These are phyloP conservation scores for Leptobrachium leishanense DNA, from an alignment of 2,113 vertebrate genomes.

Conservation along the genomic window DNA sequence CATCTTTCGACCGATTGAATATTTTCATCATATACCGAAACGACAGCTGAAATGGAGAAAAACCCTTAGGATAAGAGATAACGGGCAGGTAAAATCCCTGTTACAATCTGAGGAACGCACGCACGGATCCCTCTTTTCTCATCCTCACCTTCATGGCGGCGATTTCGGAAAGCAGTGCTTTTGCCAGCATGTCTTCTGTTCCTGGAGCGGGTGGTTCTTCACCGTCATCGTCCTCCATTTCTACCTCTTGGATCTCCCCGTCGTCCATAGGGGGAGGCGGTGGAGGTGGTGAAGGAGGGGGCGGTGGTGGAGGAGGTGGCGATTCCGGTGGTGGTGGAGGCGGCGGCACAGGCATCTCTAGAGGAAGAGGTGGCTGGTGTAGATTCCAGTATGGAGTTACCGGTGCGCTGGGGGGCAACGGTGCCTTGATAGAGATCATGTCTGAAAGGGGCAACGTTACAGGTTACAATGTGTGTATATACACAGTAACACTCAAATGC, in stretches of 20 bases:
- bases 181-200: conserved; percentile 80
- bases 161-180: conserved; percentile 61
- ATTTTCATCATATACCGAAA: no score
- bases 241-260: conserved; percentile 91
- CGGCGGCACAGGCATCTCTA: conserved; percentile 71
- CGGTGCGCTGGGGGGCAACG: conserved; percentile 69
- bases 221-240: conserved; percentile 89
- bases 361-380: conserved; percentile 75
- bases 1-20: no score
- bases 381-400: conserved; percentile 78
- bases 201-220: conserved; percentile 92
- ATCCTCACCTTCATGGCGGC: conserved; percentile 62
- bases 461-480: no score
- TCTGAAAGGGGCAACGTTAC: conserved; percentile 48
- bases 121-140: no score
- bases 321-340: conserved; percentile 82
- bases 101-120: no score
- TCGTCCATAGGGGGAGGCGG: conserved; percentile 76
- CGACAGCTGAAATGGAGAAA: no score
- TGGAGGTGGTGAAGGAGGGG: conserved; percentile 68
- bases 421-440: conserved; percentile 66
- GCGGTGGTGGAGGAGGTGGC: conserved; percentile 80
- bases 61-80: no score
- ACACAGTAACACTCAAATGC: no score
- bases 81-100: no score